Percentiles rank a stretch among this genome's conserved stretches.
Conservation (phyloP, 2,888 invertebrate species). For the Nyleta sp. region DNA sequence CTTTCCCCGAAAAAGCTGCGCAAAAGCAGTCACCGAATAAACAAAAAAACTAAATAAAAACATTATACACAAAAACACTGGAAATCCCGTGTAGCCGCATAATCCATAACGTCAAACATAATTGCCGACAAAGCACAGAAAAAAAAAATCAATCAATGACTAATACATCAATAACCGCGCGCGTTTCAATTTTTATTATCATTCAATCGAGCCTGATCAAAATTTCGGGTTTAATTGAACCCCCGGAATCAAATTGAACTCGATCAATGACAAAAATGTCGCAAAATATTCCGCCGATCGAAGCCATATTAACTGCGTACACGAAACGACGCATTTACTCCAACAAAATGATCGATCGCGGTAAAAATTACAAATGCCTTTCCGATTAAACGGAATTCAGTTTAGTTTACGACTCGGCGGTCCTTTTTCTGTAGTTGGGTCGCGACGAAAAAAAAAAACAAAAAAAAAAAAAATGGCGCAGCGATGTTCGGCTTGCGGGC, state of each 20-base stretch:
- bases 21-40: too few species aligned
- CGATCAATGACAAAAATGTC: slow-evolving; percentile 5
- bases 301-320: too few species aligned
- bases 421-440: slow-evolving; percentile 24
- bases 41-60: too few species aligned
- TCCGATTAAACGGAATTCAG: slow-evolving; percentile 5
- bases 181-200: neutral
- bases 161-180: neutral
- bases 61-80: neutral
- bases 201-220: neutral
- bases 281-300: too few species aligned
- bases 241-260: slow-evolving; percentile 3
- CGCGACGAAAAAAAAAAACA: too few species aligned
- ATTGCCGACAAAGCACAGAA: neutral
- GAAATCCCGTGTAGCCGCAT: neutral
- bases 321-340: too few species aligned
- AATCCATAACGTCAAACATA: slow-evolving; percentile 22
- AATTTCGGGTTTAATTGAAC: neutral
- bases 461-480: too few species aligned
- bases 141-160: slow-evolving; percentile 17
- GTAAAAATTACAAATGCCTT: slow-evolving; percentile 1
- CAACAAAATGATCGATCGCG: too few species aligned
- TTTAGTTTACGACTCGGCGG: slow-evolving; percentile 18
- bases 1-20: too few species aligned
- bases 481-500: slow-evolving; percentile 25